These are phyloP conservation scores for Tethea ocularis DNA, from an alignment of 2,888 invertebrate species.

Conservation along the genomic window DNA sequence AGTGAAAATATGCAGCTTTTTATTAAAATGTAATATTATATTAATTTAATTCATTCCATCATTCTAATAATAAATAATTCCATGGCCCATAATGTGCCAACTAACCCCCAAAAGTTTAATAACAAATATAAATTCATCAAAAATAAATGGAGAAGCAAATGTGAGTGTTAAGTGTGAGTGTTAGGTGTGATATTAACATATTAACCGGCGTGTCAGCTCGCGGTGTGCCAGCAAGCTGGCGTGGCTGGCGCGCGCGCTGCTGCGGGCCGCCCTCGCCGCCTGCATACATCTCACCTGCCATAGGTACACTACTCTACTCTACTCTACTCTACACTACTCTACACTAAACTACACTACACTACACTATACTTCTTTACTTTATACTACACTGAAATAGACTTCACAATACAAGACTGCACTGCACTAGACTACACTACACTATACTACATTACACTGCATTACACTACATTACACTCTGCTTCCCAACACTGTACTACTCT, in stretches of 20 bases:
- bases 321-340: background rate
- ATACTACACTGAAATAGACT: too few relatives aligned
- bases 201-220: slow-evolving; percentile 30
- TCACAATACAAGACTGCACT: too few relatives aligned
- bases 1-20: background rate
- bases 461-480: too few relatives aligned
- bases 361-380: too few relatives aligned
- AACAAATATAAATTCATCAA: background rate
- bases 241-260: slow-evolving; percentile 59
- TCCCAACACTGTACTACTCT: too few relatives aligned
- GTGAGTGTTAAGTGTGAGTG: background rate
- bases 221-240: slow-evolving; percentile 63
- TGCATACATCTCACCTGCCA: slow-evolving; percentile 75
- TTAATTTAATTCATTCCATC: background rate
- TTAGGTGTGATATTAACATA: background rate
- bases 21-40: background rate
- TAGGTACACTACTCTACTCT: slow-evolving; percentile 57
- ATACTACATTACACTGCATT: too few relatives aligned
- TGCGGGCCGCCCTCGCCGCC: slow-evolving; percentile 67
- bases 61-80: background rate
- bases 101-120: background rate
- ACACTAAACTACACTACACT: background rate
- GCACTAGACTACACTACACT: too few relatives aligned
- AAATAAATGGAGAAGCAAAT: background rate
- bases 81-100: background rate